phyloP scores from a whole-genome alignment of 2,888 invertebrate genomes.

The Chymomyza fuscimana region DNA sequence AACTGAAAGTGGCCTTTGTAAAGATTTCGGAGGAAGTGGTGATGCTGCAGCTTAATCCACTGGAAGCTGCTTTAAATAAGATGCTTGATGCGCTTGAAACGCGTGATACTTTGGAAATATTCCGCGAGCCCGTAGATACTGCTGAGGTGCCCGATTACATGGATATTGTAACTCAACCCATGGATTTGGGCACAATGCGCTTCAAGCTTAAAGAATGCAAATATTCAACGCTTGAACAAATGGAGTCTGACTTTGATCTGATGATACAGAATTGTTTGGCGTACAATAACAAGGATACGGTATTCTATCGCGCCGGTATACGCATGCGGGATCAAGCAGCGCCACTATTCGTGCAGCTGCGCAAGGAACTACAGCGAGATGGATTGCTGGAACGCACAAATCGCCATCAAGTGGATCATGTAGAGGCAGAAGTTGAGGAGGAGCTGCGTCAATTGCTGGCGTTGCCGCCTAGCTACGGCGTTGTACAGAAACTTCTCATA shows the following conservation, averaged over 20 bases:
- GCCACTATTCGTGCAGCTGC: slow-evolving; percentile 88
- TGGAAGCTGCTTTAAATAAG: slow-evolving; percentile 88
- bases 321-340: slow-evolving; percentile 94
- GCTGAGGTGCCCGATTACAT: slow-evolving; percentile 95
- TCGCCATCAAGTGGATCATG: slow-evolving; percentile 80
- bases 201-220: slow-evolving; percentile 85
- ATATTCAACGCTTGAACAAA: slow-evolving; percentile 87
- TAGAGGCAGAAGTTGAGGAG: slow-evolving; percentile 82
- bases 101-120: slow-evolving; percentile 92
- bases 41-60: slow-evolving; percentile 90
- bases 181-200: slow-evolving; percentile 95
- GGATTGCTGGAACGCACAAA: slow-evolving; percentile 77
- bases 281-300: slow-evolving; percentile 97
- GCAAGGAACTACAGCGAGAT: slow-evolving; percentile 84
- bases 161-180: slow-evolving; percentile 90
- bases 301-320: slow-evolving; percentile 94
- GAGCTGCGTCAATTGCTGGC: slow-evolving; percentile 80
- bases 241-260: slow-evolving; percentile 94
- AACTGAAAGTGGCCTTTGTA: slow-evolving; percentile 92
- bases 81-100: slow-evolving; percentile 88
- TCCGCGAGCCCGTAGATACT: slow-evolving; percentile 94
- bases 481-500: slow-evolving; percentile 81
- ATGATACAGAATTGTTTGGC: slow-evolving; percentile 97
- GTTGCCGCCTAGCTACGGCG: slow-evolving; percentile 71
- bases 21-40: slow-evolving; percentile 90